Evolutionary conservation across 2,797 vertebrate genomes (phyloP).

Genomic region (Malacoraja senta): DNA sequence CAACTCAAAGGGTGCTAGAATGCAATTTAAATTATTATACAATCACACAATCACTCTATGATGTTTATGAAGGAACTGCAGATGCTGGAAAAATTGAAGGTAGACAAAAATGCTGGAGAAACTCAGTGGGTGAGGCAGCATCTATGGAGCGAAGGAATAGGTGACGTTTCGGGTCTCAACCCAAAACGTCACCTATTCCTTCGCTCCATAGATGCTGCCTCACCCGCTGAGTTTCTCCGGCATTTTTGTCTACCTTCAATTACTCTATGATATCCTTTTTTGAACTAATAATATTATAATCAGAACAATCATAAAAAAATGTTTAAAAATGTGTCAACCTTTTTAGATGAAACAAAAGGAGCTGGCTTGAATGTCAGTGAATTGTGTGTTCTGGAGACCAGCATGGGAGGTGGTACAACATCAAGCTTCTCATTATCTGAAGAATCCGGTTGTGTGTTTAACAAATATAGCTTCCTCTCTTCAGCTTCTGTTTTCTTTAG

Average conservation of each 20-base stretch:
- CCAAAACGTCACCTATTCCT: too few species aligned
- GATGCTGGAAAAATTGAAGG: too few species aligned
- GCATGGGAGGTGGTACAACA: conserved; percentile 72
- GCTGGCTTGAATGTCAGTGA: conserved; percentile 76
- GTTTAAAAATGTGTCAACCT: conserved; percentile 55
- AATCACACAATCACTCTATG: not conserved
- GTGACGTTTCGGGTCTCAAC: too few species aligned
- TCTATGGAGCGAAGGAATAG: too few species aligned
- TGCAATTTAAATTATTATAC: not conserved
- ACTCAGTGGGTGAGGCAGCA: too few species aligned
- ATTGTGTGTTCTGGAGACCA: conserved; percentile 66
- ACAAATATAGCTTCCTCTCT: conserved; percentile 61
- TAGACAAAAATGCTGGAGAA: too few species aligned
- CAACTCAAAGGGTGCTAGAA: not conserved
- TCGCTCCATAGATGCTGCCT: too few species aligned
- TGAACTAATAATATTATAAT: not conserved
- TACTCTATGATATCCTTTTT: not conserved
- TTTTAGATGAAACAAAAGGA: conserved; percentile 61
- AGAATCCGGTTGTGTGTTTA: conserved; percentile 47
- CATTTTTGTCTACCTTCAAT: not conserved
- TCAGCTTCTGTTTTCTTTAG: conserved; percentile 74
- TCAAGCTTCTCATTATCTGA: conserved; percentile 49
- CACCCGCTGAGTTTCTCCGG: too few species aligned
- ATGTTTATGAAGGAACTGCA: not conserved
- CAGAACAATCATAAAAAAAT: not conserved